phyloP scores from a whole-genome alignment of 1,140 invertebrate species.

The Zaprionus camerounensis region DNA sequence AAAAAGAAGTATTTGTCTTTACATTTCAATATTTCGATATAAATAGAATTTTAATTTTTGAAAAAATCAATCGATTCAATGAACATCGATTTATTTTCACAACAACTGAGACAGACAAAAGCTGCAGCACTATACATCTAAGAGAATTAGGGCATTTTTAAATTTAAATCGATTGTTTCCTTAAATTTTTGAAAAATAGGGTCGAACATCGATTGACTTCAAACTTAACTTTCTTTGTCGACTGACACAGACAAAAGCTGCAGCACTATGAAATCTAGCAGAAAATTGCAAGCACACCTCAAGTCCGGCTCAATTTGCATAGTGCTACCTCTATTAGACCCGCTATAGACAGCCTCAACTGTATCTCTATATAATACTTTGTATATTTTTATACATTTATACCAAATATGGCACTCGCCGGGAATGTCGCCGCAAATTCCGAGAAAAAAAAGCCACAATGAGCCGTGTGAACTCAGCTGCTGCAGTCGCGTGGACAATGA shows the following conservation, averaged over 20 bases:
- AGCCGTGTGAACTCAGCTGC: conserved; percentile 75
- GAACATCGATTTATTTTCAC: too few relatives aligned
- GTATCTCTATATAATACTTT: conserved; percentile 20
- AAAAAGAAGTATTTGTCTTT: too few relatives aligned
- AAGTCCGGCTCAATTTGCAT: background rate
- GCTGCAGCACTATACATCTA: too few relatives aligned
- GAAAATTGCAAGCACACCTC: conserved; percentile 1
- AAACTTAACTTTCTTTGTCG: too few relatives aligned
- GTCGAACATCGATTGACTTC: too few relatives aligned
- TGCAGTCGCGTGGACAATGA: conserved; percentile 74
- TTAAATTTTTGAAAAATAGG: too few relatives aligned
- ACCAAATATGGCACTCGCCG: conserved; percentile 53
- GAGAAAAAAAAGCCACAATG: conserved; percentile 63
- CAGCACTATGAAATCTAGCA: background rate
- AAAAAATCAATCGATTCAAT: too few relatives aligned
- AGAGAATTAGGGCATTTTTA: too few relatives aligned
- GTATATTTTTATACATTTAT: conserved; percentile 14
- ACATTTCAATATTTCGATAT: too few relatives aligned
- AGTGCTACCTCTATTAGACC: background rate
- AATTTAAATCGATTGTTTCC: too few relatives aligned
- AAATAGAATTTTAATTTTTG: too few relatives aligned
- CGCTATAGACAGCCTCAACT: conserved; percentile 2
- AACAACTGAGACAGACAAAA: too few relatives aligned
- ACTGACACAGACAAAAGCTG: background rate
- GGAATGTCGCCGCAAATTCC: conserved; percentile 78